A percentile compares a stretch with the other conserved stretches of the same genome.
Evolutionary conservation across 2,888 invertebrate genomes (phyloP).

Genomic region (Cephus pulcher): DNA sequence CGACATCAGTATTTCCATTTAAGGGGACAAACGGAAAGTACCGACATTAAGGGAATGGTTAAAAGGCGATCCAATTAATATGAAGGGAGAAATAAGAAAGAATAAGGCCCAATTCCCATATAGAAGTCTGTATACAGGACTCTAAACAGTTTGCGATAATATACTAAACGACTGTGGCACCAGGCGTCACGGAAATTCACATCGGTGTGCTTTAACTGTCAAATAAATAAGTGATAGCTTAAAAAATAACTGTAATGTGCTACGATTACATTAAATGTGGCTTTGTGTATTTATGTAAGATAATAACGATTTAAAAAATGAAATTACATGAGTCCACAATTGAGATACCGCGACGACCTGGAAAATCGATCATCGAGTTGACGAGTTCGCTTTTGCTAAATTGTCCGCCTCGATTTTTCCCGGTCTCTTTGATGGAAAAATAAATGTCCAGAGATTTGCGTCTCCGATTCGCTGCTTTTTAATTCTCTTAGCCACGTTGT

Average conservation of each 20-base stretch:
- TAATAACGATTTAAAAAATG: slow-evolving; percentile 28
- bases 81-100: slow-evolving; percentile 11
- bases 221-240: slow-evolving; percentile 18
- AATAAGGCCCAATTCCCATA: slow-evolving; percentile 3
- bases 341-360: neutral
- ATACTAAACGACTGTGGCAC: slow-evolving; percentile 24
- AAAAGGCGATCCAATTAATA: slow-evolving; percentile 11
- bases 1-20: neutral
- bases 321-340: neutral
- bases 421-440: neutral
- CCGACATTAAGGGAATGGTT: neutral
- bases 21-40: neutral
- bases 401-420: neutral
- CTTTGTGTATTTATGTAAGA: slow-evolving; percentile 39
- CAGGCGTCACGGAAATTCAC: slow-evolving; percentile 27
- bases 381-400: neutral
- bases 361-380: neutral
- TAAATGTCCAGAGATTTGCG: neutral
- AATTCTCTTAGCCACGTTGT: neutral
- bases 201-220: slow-evolving; percentile 37
- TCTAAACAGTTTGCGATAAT: slow-evolving; percentile 22
- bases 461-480: neutral
- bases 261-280: slow-evolving; percentile 35
- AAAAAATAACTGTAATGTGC: slow-evolving; percentile 8
- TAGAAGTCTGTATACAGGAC: slow-evolving; percentile 17